These are phyloP conservation scores for Drosophila auraria DNA, from an alignment of 1,140 invertebrate species.

Conservation along the genomic window DNA sequence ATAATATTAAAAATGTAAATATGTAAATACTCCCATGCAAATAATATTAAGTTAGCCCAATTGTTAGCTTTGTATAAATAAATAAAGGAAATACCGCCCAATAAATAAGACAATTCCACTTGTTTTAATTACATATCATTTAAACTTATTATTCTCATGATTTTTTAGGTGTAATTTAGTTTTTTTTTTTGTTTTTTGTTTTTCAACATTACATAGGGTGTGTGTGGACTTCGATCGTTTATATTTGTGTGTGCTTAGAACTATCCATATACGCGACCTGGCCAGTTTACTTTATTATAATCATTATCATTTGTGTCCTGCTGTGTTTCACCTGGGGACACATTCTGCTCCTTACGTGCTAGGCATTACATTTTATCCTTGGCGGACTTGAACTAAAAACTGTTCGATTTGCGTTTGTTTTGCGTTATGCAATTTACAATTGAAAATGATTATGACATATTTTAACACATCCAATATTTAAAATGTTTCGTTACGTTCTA, in stretches of 20 bases:
- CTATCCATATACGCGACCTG: slow-evolving; percentile 68
- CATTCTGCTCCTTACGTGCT: slow-evolving; percentile 49
- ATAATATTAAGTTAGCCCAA: too few relatives aligned
- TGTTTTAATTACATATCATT: slow-evolving; percentile 47
- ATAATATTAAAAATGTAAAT: too few relatives aligned
- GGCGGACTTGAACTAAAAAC: slow-evolving; percentile 57
- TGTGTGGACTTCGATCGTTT: slow-evolving; percentile 63
- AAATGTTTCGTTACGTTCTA: slow-evolving; percentile 60
- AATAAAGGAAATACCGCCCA: neutral
- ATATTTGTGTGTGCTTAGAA: slow-evolving; percentile 47
- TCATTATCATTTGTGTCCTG: slow-evolving; percentile 51
- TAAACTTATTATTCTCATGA: slow-evolving; percentile 63
- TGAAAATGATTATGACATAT: slow-evolving; percentile 62
- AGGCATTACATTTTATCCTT: slow-evolving; percentile 65
- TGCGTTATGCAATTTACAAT: slow-evolving; percentile 71
- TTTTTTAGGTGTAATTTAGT: slow-evolving; percentile 56
- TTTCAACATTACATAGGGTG: slow-evolving; percentile 67
- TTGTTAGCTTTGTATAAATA: too few relatives aligned
- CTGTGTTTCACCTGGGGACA: slow-evolving; percentile 66
- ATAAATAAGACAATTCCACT: neutral
- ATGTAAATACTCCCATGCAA: too few relatives aligned
- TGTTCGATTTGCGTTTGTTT: slow-evolving; percentile 30
- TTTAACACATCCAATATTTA: slow-evolving; percentile 58
- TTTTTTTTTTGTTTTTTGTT: slow-evolving; percentile 41
- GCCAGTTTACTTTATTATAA: slow-evolving; percentile 43